Conservation (phyloP, 2,888 invertebrate species). For the Andrena trimmerana region DNA sequence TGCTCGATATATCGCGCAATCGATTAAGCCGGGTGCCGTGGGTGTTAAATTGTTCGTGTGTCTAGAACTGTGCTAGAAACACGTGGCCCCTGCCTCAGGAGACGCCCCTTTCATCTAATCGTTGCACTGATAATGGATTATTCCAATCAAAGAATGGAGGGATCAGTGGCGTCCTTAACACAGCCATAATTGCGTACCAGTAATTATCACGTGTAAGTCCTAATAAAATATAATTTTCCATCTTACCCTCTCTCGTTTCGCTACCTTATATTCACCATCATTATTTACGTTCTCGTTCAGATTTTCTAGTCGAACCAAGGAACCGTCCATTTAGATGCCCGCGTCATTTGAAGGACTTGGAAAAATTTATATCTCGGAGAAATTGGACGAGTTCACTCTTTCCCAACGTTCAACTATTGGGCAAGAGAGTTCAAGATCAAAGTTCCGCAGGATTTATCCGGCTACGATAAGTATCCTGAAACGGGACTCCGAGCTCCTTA, state of each 20-base stretch:
- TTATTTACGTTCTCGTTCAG: background rate
- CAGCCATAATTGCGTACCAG: conserved; percentile 3
- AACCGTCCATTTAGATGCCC: background rate
- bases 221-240: background rate
- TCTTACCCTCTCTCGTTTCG: background rate
- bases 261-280: background rate
- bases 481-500: conserved; percentile 73
- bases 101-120: conserved; percentile 83
- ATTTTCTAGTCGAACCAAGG: background rate
- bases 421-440: conserved; percentile 8
- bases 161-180: conserved; percentile 23
- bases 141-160: conserved; percentile 56
- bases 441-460: conserved; percentile 43
- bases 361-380: background rate
- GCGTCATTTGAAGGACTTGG: background rate
- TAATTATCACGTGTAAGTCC: background rate
- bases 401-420: background rate
- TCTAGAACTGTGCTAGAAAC: conserved; percentile 76
- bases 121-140: conserved; percentile 64
- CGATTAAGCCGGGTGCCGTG: conserved; percentile 71
- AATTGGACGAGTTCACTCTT: background rate
- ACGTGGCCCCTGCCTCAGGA: conserved; percentile 81
- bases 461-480: conserved; percentile 72
- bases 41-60: conserved; percentile 78
- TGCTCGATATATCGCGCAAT: conserved; percentile 60